Conservation (phyloP, 1,140 invertebrate species). For the Chymomyza costata region DNA sequence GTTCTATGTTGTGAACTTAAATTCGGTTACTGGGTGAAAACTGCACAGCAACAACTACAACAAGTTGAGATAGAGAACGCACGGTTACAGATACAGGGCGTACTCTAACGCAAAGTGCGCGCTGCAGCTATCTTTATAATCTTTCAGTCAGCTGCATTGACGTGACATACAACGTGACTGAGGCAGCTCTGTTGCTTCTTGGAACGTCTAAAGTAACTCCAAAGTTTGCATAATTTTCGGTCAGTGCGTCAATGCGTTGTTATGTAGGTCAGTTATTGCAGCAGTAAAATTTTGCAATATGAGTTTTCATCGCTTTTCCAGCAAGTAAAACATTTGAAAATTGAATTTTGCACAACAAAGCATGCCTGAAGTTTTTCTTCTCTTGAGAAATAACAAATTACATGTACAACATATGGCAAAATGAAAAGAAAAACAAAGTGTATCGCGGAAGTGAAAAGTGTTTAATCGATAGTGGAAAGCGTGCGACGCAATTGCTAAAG, state of each 20-base stretch:
- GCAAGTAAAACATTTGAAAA: conserved; percentile 30
- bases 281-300: conserved; percentile 31
- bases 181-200: too few relatives aligned
- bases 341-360: conserved; percentile 37
- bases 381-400: conserved; percentile 25
- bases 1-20: conserved; percentile 22
- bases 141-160: too few relatives aligned
- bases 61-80: conserved; percentile 22
- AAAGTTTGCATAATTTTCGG: too few relatives aligned
- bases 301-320: conserved; percentile 25
- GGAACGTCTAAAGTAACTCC: too few relatives aligned
- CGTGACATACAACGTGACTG: too few relatives aligned
- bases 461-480: conserved; percentile 66
- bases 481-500: conserved; percentile 11
- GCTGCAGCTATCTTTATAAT: too few relatives aligned
- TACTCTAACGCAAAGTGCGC: too few relatives aligned
- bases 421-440: conserved; percentile 42
- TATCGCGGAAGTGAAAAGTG: conserved; percentile 40
- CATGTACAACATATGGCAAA: conserved; percentile 28
- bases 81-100: conserved; percentile 4
- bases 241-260: conserved; percentile 4
- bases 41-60: conserved; percentile 30
- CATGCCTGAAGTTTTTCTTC: conserved; percentile 16
- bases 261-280: conserved; percentile 57
- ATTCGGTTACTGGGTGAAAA: conserved; percentile 71